phyloP scores from a whole-genome alignment of 2,113 vertebrate genomes.

The Plestiodon gilberti region DNA sequence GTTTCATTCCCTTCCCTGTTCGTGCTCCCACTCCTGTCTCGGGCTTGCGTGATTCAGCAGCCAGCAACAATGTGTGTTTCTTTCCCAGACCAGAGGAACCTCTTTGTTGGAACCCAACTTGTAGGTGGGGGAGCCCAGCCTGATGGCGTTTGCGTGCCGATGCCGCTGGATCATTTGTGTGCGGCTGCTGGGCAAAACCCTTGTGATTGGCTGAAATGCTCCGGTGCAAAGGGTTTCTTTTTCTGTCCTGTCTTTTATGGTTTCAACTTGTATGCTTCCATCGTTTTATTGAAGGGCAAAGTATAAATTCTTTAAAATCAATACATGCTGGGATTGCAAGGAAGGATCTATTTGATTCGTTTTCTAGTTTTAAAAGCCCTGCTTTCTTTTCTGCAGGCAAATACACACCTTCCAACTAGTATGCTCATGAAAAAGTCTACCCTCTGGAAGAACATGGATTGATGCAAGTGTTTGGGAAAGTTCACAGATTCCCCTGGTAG shows the following conservation, averaged over 20 bases:
- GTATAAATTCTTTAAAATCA: too few species aligned
- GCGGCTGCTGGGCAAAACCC: conserved; percentile 2
- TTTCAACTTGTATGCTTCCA: too few species aligned
- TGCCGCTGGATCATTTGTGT: conserved; percentile 17
- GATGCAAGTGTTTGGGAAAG: neutral
- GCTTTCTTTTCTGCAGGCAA: too few species aligned
- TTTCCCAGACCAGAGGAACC: neutral
- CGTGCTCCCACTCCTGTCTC: conserved; percentile 39
- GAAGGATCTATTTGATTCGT: neutral
- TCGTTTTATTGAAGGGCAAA: too few species aligned
- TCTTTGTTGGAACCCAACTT: conserved; percentile 44
- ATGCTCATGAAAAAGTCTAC: neutral
- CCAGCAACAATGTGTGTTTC: conserved; percentile 31
- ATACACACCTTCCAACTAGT: too few species aligned
- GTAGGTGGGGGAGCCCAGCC: conserved; percentile 17
- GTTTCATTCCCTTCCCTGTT: conserved; percentile 46
- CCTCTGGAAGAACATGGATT: neutral
- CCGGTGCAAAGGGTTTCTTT: neutral
- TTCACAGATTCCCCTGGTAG: rapidly evolving
- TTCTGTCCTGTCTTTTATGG: too few species aligned
- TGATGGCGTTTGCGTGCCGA: conserved; percentile 48
- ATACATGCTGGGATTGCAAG: neutral
- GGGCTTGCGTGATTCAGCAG: conserved; percentile 36
- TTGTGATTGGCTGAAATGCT: neutral
- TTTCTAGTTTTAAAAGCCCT: neutral